phyloP scores from a whole-genome alignment of 2,888 invertebrate genomes.

The Tetrapedia diversipes region DNA sequence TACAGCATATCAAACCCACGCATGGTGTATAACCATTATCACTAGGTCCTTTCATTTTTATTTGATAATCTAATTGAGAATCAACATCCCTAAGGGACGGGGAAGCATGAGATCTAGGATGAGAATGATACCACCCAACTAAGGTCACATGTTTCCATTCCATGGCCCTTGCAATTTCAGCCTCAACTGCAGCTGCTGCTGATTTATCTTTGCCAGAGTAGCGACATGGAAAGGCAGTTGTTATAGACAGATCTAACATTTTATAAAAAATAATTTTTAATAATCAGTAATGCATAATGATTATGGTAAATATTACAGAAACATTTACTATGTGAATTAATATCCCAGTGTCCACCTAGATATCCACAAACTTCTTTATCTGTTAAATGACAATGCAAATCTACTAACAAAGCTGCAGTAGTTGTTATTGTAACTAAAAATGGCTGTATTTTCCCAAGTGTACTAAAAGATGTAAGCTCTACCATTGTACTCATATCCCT shows the following conservation, averaged over 20 bases:
- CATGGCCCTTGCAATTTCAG: slow-evolving; percentile 92
- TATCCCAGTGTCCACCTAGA: slow-evolving; percentile 97
- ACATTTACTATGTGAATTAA: slow-evolving; percentile 94
- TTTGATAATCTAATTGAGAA: slow-evolving; percentile 96
- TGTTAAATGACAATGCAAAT: slow-evolving; percentile 97
- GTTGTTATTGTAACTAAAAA: slow-evolving; percentile 94
- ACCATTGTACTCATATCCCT: slow-evolving; percentile 96
- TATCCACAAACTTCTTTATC: slow-evolving; percentile 98
- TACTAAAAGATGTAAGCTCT: slow-evolving; percentile 94
- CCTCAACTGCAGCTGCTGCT: slow-evolving; percentile 90
- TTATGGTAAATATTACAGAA: background rate
- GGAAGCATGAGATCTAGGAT: slow-evolving; percentile 93
- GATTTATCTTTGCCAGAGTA: slow-evolving; percentile 91
- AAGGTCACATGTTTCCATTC: slow-evolving; percentile 91
- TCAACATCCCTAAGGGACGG: slow-evolving; percentile 95
- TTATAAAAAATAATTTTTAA: background rate
- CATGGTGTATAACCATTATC: slow-evolving; percentile 97
- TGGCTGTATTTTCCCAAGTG: slow-evolving; percentile 95
- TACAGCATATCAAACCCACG: slow-evolving; percentile 95
- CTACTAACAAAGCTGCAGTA: slow-evolving; percentile 93
- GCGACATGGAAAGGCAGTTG: slow-evolving; percentile 94
- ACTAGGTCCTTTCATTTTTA: slow-evolving; percentile 95
- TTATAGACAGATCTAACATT: slow-evolving; percentile 91
- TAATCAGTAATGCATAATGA: background rate
- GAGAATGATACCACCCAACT: slow-evolving; percentile 98